Percentiles rank a stretch among this genome's conserved stretches.
phyloP scores from a whole-genome alignment of 92 coral and sea anemone genomes.

The Porites cylindrica region DNA sequence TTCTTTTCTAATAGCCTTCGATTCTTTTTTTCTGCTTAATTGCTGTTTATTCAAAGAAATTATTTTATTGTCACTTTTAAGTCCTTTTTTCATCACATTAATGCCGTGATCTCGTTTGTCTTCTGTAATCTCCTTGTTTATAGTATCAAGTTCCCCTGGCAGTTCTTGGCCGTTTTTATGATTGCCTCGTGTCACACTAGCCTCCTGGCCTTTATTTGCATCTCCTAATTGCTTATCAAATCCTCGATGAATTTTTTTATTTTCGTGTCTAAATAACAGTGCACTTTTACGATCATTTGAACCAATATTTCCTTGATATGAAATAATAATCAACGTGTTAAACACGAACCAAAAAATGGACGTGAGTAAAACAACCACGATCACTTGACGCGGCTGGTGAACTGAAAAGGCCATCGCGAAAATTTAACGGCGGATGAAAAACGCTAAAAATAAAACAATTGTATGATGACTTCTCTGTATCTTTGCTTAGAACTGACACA shows the following conservation, averaged over 20 bases:
- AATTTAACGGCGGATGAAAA: not conserved
- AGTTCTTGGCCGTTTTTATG: not conserved
- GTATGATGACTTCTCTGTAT: not conserved
- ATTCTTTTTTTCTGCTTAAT: not conserved
- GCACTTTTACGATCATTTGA: not conserved
- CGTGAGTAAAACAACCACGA: conserved; percentile 76
- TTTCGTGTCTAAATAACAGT: not conserved
- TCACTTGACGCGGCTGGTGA: conserved; percentile 66
- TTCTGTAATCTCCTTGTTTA: conserved; percentile 10
- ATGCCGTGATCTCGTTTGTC: not conserved
- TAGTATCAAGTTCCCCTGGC: conserved; percentile 19
- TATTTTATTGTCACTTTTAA: not conserved
- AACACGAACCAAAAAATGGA: conserved; percentile 87
- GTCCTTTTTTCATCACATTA: not conserved
- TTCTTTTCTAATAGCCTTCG: not conserved
- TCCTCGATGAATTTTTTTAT: not conserved
- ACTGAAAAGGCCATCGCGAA: conserved; percentile 27
- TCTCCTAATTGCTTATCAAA: conserved; percentile 1
- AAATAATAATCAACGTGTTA: conserved; percentile 71
- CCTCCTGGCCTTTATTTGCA: not conserved
- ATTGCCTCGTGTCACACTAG: conserved; percentile 35
- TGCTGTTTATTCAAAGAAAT: not conserved
- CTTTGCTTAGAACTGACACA: not conserved
- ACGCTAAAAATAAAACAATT: not conserved
- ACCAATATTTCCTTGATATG: conserved; percentile 73